Conservation (phyloP, 2,797 vertebrate species). For the Chlorospingus semifuscus region DNA sequence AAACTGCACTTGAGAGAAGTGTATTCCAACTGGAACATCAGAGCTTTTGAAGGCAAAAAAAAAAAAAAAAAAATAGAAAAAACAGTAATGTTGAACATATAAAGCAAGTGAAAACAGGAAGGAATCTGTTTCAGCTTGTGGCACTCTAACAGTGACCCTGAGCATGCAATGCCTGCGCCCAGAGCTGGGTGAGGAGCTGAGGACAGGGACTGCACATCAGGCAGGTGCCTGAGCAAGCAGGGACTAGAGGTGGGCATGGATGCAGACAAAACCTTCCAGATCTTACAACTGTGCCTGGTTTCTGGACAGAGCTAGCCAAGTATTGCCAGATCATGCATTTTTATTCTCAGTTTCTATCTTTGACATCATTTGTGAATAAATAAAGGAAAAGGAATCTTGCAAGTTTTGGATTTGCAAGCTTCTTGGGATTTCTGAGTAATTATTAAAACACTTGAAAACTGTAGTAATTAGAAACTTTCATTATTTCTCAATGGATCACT, state of each 20-base stretch:
- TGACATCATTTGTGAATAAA: neutral
- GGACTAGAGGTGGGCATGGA: neutral
- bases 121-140: neutral
- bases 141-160: neutral
- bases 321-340: neutral
- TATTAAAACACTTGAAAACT: neutral
- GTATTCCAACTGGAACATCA: neutral
- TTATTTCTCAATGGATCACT: neutral
- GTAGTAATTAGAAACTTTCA: neutral
- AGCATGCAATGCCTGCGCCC: neutral
- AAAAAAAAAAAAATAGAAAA: neutral
- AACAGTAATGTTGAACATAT: accelerated
- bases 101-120: neutral
- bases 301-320: neutral
- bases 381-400: neutral
- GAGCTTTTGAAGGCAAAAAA: neutral
- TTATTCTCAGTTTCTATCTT: neutral
- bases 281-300: neutral
- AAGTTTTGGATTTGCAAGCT: neutral
- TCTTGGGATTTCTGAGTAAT: neutral
- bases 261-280: neutral
- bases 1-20: neutral
- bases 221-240: neutral
- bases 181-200: neutral
- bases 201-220: neutral